Percentiles rank a stretch among this genome's conserved stretches.
Conservation (phyloP, 1,140 invertebrate genomes). For the Branchinecta lynchi region DNA sequence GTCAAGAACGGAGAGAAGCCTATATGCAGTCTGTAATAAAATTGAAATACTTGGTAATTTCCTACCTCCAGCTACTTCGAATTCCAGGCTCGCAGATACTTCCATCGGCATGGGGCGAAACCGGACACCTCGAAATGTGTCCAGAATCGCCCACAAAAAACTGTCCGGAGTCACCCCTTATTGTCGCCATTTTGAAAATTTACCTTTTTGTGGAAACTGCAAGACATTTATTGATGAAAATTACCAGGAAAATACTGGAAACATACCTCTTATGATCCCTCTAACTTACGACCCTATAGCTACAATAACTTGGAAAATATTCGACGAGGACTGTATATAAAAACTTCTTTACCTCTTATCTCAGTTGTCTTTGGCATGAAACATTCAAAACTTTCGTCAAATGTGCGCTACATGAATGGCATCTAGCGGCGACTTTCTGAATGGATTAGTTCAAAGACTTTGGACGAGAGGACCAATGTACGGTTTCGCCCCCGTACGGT, state of each 20-base stretch:
- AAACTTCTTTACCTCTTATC: constrained; percentile 9
- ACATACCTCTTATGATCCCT: constrained; percentile 9
- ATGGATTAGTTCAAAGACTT: constrained; percentile 7
- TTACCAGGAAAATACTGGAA: constrained; percentile 9
- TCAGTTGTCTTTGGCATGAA: not conserved
- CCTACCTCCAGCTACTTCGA: not conserved
- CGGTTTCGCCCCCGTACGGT: too few relatives aligned
- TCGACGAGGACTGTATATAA: constrained; percentile 9
- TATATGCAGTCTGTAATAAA: constrained; percentile 10
- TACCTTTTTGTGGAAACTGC: constrained; percentile 9
- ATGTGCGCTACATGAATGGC: constrained; percentile 5
- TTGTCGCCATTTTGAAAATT: constrained; percentile 6
- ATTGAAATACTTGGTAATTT: constrained; percentile 10
- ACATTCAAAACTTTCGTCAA: constrained; percentile 6
- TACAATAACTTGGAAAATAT: too few relatives aligned
- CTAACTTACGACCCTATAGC: constrained; percentile 8
- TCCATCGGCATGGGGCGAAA: constrained; percentile 4
- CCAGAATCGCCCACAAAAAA: not conserved
- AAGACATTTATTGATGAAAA: constrained; percentile 7
- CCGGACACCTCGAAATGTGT: too few relatives aligned
- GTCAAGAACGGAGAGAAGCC: constrained; percentile 8
- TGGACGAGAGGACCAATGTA: constrained; percentile 4
- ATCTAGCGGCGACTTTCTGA: constrained; percentile 9
- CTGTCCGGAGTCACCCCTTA: constrained; percentile 8
- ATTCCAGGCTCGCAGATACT: constrained; percentile 5